Base-by-base conservation (phyloP, 2,888 invertebrate species). In the Apamea epomidion region DNA sequence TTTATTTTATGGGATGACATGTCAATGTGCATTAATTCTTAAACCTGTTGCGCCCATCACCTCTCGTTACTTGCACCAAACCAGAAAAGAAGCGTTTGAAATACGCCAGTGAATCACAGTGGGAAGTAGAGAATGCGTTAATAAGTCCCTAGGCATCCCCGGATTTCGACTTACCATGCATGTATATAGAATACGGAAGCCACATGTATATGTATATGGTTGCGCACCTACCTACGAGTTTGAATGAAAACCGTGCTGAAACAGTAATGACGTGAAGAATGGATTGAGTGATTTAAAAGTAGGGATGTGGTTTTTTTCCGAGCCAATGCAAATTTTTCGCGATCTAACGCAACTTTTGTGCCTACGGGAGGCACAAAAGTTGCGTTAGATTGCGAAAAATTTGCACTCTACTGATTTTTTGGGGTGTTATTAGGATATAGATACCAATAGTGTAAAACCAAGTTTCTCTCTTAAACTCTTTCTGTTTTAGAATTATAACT, bases 91-190 rank as follows among this genome's bases (percentile, higher is more conserved):
- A 93, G 92, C 94, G 93, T 95, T 94, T 93, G 93, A 93, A 95
- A 95, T 94, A 94, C 94, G 93, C 92, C 92, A 93, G 92, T 96
- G 95, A 96, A 96, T 96, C 96, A 96, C 93, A 91, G 93, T 87
- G 91, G 90, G 92, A 90, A 93, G 93, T 91, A 91, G 90, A 92
- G 95, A 95, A 96, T 96, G 96, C 95, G 95, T 95, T 96, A 96
- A 96, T 96, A 96, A 95, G 95, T 93, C 93, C 92, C 92, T 74
- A 90, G 92, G 93, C 91, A 93, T 93, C 90, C 91, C 87, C 83
- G 86, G 90, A 92, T 89, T 90, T 90, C 89, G 90, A 88, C 84
- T 91, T 89, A 86, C 81, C 85, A 87, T 85, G 85, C 62, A 85
- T 79, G 78, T 84, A 86, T 74, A 74, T 81, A 84, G 32, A 76